Evolutionary conservation across 2,888 invertebrate genomes (phyloP).

Genomic region (Microctonus aethiopoides): DNA sequence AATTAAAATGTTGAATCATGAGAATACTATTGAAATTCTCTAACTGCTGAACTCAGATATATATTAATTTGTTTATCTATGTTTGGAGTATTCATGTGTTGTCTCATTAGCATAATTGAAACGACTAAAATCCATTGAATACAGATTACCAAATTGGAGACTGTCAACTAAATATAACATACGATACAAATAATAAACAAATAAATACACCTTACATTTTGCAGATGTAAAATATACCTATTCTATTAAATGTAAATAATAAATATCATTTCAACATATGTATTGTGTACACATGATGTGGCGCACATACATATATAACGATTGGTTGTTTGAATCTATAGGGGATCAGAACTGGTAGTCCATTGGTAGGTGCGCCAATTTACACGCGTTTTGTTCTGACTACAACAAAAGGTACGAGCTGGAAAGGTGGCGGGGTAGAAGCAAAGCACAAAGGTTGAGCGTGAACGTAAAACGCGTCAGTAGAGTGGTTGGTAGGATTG

Average conservation of each 20-base stretch:
- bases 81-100: slow-evolving; percentile 46
- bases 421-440: slow-evolving; percentile 47
- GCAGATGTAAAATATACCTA: neutral
- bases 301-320: slow-evolving; percentile 27
- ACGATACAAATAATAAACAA: neutral
- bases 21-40: slow-evolving; percentile 40
- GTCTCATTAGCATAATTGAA: slow-evolving; percentile 60
- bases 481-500: slow-evolving; percentile 38
- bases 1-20: slow-evolving; percentile 45
- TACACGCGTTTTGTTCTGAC: slow-evolving; percentile 62
- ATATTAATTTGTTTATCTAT: slow-evolving; percentile 1
- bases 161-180: no score
- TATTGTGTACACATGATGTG: neutral
- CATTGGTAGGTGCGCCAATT: slow-evolving; percentile 58
- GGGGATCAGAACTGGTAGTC: slow-evolving; percentile 38
- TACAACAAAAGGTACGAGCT: slow-evolving; percentile 56
- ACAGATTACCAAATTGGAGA: slow-evolving; percentile 42
- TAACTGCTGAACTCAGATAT: slow-evolving; percentile 33
- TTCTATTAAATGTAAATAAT: neutral
- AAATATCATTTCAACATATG: neutral
- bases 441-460: slow-evolving; percentile 44
- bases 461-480: slow-evolving; percentile 37
- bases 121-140: slow-evolving; percentile 60
- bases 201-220: slow-evolving; percentile 16
- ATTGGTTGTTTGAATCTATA: slow-evolving; percentile 40